Conservation (phyloP, 2,797 vertebrate species). For the Tarsius wallacei region DNA sequence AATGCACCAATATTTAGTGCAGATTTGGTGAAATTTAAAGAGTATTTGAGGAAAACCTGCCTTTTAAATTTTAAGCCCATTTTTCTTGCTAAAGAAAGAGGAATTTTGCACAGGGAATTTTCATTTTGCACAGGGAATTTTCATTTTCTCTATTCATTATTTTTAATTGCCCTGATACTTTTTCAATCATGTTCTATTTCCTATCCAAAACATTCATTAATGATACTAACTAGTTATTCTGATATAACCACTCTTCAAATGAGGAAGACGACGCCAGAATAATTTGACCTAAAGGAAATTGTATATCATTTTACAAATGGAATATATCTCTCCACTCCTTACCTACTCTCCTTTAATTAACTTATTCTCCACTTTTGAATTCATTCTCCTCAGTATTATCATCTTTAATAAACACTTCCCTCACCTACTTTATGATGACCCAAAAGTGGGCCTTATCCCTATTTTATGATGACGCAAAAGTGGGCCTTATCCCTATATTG, state of each 20-base stretch:
- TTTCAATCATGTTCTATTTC: slow-evolving; percentile 36
- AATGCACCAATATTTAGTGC: slow-evolving; percentile 5
- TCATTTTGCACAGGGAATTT: slow-evolving; percentile 33
- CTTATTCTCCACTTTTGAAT: neutral
- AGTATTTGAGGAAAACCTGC: neutral
- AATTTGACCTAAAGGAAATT: slow-evolving; percentile 30
- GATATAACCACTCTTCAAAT: slow-evolving; percentile 2
- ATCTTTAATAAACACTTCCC: neutral
- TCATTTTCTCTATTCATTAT: slow-evolving; percentile 60
- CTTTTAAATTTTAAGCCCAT: slow-evolving; percentile 34
- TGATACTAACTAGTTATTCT: neutral
- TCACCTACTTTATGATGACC: slow-evolving; percentile 39
- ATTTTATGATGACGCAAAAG: slow-evolving; percentile 4
- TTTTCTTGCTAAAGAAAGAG: neutral
- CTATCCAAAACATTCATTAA: slow-evolving; percentile 49
- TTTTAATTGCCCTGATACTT: slow-evolving; percentile 47
- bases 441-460: neutral
- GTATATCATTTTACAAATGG: neutral
- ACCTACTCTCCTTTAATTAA: neutral
- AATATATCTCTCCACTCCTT: neutral
- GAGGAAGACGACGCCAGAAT: neutral
- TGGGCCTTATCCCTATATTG: neutral
- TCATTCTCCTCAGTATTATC: neutral
- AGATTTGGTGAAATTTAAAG: neutral
- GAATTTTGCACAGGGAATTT: slow-evolving; percentile 33